Percentiles rank a stretch among this genome's conserved stretches.
Evolutionary conservation across 2,797 vertebrate genomes (phyloP).

Genomic region (Paedocypris micromegethes): DNA sequence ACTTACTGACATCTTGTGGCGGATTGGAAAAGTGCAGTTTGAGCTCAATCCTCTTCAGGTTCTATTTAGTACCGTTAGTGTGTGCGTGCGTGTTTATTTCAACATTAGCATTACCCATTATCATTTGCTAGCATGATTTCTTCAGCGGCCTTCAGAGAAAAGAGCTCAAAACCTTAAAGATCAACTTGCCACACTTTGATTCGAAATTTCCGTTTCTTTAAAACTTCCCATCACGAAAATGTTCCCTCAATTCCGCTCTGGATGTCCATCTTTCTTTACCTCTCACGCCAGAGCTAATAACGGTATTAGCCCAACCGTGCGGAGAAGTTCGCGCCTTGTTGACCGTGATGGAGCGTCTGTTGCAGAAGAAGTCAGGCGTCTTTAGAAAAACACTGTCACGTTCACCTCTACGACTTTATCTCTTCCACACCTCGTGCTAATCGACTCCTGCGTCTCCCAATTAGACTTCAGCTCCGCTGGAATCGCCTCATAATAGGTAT

Average conservation of each 20-base stretch:
- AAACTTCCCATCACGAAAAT: too few species aligned
- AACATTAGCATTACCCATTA: neutral
- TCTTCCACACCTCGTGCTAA: constrained; percentile 31
- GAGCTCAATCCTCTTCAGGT: neutral
- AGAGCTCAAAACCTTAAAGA: too few species aligned
- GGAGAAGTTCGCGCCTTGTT: constrained; percentile 39
- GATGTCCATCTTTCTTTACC: too few species aligned
- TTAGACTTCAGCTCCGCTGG: constrained; percentile 16
- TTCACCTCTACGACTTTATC: constrained; percentile 11
- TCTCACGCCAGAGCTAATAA: constrained; percentile 16
- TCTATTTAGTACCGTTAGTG: too few species aligned
- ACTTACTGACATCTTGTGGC: constrained; percentile 51
- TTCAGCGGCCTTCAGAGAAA: too few species aligned
- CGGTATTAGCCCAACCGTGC: constrained; percentile 26
- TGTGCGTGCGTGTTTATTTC: neutral
- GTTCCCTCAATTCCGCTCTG: neutral
- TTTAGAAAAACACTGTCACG: constrained; percentile 2
- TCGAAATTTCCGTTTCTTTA: too few species aligned
- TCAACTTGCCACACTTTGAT: too few species aligned
- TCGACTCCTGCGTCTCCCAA: constrained; percentile 32
- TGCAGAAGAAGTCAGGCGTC: constrained; percentile 24
- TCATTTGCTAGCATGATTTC: neutral
- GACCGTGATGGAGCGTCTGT: constrained; percentile 38
- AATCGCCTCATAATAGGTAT: constrained; percentile 31
- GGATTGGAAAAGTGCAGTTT: constrained; percentile 37